Base-by-base conservation (phyloP, 2,797 vertebrate genomes). In the Myotis daubentonii region DNA sequence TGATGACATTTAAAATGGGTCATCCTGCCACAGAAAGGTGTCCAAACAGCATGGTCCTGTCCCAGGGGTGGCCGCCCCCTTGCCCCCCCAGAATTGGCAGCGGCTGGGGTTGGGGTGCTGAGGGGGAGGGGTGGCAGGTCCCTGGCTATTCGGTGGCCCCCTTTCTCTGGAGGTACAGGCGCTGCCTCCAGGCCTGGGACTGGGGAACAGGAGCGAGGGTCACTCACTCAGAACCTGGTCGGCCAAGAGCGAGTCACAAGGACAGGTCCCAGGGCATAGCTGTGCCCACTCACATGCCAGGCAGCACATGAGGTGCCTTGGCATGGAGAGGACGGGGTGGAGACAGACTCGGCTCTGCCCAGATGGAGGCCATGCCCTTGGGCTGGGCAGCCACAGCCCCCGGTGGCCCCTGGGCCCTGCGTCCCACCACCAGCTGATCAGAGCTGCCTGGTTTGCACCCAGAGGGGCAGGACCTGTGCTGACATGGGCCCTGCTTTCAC, bases 241-340 rank as follows among this genome's bases (percentile, higher is more conserved):
- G 28, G 49, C 38, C 38, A 6, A 70, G 19, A 11, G 60, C 60
- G 16, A 4, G 49, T 36, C 2, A 3, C 0, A 2, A 3, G 0
- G n/a, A 41, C 25, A 7, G 20, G 75, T 20, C 11, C 5, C 0
- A 7, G 28, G 74, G 0, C 6, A 51, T 3, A 0, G 2, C 44
- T 15, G 25, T 6, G 17, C 1, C 22, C 30, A 17, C 5, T 4
- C 1, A 1, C 8, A 3, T 0, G 30, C 60, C 38, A 0, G 20
- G 81, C 49, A 30, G 38, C n/a, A 0, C 15, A 4, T 20, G 16
- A 25, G 15, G 57, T 38, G 6, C 57, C 23, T 19, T 36, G 13
- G 19, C 2, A 2, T 5, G 71, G 41, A 0, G 16, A 11, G 0
- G 15, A 2, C 0, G 12, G 6, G 65, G 5, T 0, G 23, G 8